Conservation (phyloP, 2,113 vertebrate species). For the Calidris pugnax region DNA sequence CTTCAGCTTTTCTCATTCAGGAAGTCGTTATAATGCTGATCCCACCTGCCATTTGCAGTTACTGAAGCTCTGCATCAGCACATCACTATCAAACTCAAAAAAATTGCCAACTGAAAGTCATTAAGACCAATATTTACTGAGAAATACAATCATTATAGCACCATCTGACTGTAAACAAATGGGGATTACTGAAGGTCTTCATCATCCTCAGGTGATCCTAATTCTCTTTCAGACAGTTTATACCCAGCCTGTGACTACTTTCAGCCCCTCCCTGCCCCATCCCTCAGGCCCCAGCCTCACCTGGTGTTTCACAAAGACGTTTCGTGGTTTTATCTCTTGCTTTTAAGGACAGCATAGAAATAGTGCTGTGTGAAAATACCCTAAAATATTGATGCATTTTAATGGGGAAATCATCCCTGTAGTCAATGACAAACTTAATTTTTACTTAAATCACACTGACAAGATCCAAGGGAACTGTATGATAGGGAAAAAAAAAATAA, state of each 20-base stretch:
- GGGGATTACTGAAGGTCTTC: neutral
- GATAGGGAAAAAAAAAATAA: neutral
- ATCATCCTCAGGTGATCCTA: neutral
- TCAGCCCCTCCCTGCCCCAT: neutral
- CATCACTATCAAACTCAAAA: neutral
- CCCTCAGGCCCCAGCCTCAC: neutral
- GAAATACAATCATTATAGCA: neutral
- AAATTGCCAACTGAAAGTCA: neutral
- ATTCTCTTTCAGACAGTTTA: neutral
- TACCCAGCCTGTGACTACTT: neutral
- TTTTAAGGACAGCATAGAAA: neutral
- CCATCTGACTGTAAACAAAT: neutral
- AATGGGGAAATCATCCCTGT: neutral
- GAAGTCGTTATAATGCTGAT: neutral
- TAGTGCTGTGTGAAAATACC: neutral
- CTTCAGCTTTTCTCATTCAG: neutral
- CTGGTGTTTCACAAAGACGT: neutral
- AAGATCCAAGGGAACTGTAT: neutral
- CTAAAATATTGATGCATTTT: neutral
- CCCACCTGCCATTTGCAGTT: neutral
- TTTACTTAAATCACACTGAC: neutral
- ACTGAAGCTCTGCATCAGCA: neutral
- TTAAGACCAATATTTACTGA: neutral
- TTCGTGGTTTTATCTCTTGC: neutral
- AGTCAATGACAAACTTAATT: neutral